Conservation (phyloP, 2,113 vertebrate genomes). For the Megalops atlanticus region DNA sequence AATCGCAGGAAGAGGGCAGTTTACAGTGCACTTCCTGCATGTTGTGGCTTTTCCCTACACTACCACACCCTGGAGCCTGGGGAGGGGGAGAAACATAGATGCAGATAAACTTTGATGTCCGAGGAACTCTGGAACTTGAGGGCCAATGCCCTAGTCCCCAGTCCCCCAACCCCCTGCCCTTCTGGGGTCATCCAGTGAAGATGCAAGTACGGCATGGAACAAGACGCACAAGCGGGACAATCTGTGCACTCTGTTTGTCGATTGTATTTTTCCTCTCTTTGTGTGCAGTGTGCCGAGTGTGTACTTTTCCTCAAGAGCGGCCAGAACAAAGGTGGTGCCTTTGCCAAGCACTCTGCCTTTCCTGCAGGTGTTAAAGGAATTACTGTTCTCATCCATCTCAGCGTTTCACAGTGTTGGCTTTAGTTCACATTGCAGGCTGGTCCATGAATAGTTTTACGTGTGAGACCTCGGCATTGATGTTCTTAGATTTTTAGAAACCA, state of each 20-base stretch:
- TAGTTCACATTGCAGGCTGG: too few species aligned
- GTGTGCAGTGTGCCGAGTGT: too few species aligned
- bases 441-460: too few species aligned
- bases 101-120: slow-evolving; percentile 11
- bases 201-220: neutral
- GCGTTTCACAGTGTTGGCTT: neutral
- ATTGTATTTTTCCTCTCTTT: neutral
- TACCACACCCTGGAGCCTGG: neutral
- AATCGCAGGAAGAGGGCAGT: slow-evolving; percentile 29
- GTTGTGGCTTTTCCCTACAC: neutral
- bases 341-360: neutral
- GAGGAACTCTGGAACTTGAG: neutral
- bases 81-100: neutral
- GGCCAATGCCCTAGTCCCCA: too few species aligned
- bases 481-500: too few species aligned
- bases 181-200: neutral
- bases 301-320: too few species aligned
- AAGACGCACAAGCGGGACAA: too few species aligned
- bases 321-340: too few species aligned
- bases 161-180: neutral
- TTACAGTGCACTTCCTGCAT: slow-evolving; percentile 24
- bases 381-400: neutral
- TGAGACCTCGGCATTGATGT: too few species aligned
- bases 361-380: neutral
- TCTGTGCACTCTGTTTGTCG: neutral